phyloP scores from a whole-genome alignment of 2,888 invertebrate genomes.

The Piscicola geometra region DNA sequence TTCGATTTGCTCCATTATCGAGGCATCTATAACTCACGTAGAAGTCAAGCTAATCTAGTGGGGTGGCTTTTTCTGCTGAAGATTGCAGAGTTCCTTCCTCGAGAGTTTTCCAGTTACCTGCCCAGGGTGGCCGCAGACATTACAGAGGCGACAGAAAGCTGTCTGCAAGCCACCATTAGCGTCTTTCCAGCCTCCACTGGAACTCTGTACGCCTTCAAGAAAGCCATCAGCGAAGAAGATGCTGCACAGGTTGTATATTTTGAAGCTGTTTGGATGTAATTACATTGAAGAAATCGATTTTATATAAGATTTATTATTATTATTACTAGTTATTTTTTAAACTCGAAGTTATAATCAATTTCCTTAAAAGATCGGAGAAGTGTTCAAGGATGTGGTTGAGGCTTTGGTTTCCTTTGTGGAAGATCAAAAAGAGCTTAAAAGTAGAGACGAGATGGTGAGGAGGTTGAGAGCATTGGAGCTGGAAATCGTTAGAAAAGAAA shows the following conservation, averaged over 20 bases:
- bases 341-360: too few relatives aligned
- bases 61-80: constrained; percentile 1
- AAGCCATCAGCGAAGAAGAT: constrained; percentile 6
- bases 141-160: not conserved
- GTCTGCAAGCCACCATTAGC: constrained; percentile 1
- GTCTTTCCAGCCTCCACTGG: constrained; percentile 12
- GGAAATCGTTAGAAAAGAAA: not conserved
- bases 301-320: too few relatives aligned
- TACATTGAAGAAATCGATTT: too few relatives aligned
- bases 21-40: too few relatives aligned
- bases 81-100: not conserved
- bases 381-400: constrained; percentile 1
- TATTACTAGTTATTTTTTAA: too few relatives aligned
- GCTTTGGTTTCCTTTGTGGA: not conserved
- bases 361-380: not conserved
- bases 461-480: not conserved
- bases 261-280: too few relatives aligned
- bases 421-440: not conserved
- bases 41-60: not conserved
- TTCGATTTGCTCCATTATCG: too few relatives aligned
- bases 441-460: not conserved
- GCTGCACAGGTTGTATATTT: not conserved
- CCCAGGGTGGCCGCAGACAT: not conserved
- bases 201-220: constrained; percentile 12
- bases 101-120: constrained; percentile 11